These are phyloP conservation scores for Ecliptopera silaceata DNA, from an alignment of 2,888 invertebrate genomes.

Conservation along the genomic window DNA sequence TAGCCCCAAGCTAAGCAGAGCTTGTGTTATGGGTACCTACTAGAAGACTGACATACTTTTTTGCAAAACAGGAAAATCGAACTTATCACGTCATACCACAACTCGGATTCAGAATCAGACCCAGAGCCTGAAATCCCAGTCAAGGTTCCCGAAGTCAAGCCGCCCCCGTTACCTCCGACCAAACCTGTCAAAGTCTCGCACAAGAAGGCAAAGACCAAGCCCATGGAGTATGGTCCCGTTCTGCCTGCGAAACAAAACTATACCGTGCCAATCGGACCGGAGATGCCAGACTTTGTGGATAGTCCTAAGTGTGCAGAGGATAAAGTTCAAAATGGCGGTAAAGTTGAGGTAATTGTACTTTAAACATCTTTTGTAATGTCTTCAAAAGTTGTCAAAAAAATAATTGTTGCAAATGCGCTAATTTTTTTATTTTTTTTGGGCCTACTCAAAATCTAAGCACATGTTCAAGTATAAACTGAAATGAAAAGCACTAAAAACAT, in stretches of 20 bases:
- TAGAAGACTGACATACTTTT: background rate
- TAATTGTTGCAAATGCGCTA: too few species aligned
- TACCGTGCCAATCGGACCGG: conserved; percentile 68
- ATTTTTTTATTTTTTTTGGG: too few species aligned
- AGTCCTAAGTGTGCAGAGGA: conserved; percentile 40
- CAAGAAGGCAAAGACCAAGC: conserved; percentile 61
- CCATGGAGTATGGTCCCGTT: conserved; percentile 62
- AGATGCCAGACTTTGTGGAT: conserved; percentile 51
- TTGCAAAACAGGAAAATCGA: conserved; percentile 80
- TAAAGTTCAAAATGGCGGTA: conserved; percentile 36
- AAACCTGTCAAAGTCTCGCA: conserved; percentile 37
- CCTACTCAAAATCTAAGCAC: too few species aligned
- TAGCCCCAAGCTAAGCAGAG: too few species aligned
- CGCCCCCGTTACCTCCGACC: conserved; percentile 37
- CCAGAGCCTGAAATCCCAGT: conserved; percentile 64
- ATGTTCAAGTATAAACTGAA: too few species aligned
- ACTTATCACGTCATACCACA: conserved; percentile 80
- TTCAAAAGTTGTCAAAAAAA: too few species aligned
- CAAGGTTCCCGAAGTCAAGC: conserved; percentile 31
- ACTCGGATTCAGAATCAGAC: conserved; percentile 81
- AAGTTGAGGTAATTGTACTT: conserved; percentile 48
- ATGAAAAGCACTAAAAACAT: too few species aligned
- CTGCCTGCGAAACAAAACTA: conserved; percentile 66
- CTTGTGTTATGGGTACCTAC: too few species aligned
- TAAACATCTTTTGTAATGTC: background rate